Conservation (phyloP, 2,113 vertebrate species). For the Oreotrochilus melanogaster region DNA sequence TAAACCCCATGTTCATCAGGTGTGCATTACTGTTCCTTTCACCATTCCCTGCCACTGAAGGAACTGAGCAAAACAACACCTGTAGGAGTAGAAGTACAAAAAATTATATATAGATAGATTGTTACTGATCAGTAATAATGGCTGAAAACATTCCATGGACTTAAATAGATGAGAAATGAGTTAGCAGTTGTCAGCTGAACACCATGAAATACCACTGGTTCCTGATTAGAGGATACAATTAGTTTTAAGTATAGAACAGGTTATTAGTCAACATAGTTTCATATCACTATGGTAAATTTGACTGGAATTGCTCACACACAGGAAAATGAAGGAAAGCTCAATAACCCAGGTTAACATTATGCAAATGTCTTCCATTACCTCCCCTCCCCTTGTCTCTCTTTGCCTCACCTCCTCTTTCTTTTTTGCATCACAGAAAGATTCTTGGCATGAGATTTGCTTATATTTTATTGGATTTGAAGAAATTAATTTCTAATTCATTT, state of each 20-base stretch:
- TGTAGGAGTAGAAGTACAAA: not conserved
- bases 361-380: not conserved
- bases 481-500: not conserved
- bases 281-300: not conserved
- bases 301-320: not conserved
- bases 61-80: no score
- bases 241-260: not conserved
- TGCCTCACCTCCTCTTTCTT: no score
- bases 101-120: not conserved
- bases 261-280: not conserved
- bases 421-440: not conserved
- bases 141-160: not conserved
- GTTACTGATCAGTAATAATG: not conserved
- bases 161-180: not conserved
- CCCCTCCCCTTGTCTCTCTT: not conserved
- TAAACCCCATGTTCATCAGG: no score
- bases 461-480: not conserved
- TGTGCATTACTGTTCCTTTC: no score
- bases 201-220: not conserved
- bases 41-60: no score
- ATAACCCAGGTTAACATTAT: not conserved
- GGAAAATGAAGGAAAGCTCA: not conserved
- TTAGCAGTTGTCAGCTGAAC: not conserved
- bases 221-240: not conserved
- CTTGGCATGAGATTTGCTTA: not conserved